phyloP scores from a whole-genome alignment of 2,797 vertebrate species.

The Gymnothorax reevesii region DNA sequence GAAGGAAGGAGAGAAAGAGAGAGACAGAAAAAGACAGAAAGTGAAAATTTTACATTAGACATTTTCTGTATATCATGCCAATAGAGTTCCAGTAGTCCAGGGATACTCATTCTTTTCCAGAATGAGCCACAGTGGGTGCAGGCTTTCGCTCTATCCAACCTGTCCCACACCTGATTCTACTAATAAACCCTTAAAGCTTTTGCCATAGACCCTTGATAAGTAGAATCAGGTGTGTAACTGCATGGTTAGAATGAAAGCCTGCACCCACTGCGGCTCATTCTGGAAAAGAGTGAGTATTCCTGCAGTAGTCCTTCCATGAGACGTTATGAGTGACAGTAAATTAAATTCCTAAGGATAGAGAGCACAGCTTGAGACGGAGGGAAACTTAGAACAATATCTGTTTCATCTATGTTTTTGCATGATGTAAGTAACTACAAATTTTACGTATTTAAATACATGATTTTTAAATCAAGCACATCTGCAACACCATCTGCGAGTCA shows the following conservation, averaged over 20 bases:
- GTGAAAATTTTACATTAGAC: not conserved
- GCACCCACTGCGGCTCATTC: too few species aligned
- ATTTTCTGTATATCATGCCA: not conserved
- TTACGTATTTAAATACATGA: not conserved
- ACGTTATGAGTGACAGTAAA: not conserved
- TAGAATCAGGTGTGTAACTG: too few species aligned
- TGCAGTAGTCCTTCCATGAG: not conserved
- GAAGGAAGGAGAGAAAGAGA: not conserved
- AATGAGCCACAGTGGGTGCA: too few species aligned
- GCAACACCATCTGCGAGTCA: not conserved
- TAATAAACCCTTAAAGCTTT: too few species aligned
- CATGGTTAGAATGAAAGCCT: too few species aligned
- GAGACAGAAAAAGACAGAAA: conserved; percentile 34
- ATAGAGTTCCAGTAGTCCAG: not conserved
- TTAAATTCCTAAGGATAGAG: too few species aligned
- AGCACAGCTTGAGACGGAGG: not conserved
- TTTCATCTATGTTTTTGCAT: not conserved
- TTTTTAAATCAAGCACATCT: not conserved
- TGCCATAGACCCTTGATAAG: too few species aligned
- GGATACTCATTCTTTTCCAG: too few species aligned
- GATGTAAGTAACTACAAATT: not conserved
- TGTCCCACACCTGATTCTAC: too few species aligned
- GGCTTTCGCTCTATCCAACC: too few species aligned
- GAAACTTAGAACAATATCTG: not conserved
- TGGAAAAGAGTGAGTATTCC: too few species aligned